These are phyloP conservation scores for Akabosia matsudoensis DNA, from an alignment of 1,140 invertebrate species.

Conservation along the genomic window DNA sequence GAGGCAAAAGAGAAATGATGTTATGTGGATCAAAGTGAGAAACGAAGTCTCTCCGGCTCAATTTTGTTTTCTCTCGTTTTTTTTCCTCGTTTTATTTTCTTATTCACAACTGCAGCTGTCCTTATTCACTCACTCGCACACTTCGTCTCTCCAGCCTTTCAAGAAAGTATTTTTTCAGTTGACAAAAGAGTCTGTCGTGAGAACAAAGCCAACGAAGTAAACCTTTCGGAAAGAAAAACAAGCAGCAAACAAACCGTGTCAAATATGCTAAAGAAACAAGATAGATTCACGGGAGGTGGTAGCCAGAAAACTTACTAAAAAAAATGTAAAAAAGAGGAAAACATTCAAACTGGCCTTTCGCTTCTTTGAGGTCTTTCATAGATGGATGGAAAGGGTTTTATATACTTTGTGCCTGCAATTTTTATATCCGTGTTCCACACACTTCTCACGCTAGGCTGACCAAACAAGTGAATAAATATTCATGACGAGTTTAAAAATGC, in stretches of 20 bases:
- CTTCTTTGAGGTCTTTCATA: not conserved
- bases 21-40: not conserved
- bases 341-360: no score
- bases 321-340: no score
- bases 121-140: not conserved
- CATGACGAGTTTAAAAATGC: slow-evolving; percentile 4
- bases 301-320: no score
- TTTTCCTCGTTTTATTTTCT: no score
- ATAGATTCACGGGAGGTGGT: no score
- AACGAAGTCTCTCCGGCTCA: not conserved
- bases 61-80: not conserved
- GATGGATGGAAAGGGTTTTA: not conserved
- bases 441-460: slow-evolving; percentile 10
- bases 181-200: not conserved
- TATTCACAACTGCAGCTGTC: not conserved
- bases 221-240: not conserved
- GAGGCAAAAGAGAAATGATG: not conserved
- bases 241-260: slow-evolving; percentile 13
- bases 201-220: not conserved
- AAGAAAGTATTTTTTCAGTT: not conserved
- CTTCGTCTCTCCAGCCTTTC: no score
- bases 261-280: not conserved
- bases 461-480: not conserved
- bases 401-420: no score
- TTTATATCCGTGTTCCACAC: no score